Conservation (phyloP, 2,113 vertebrate species). For the Sinosuthora webbiana region DNA sequence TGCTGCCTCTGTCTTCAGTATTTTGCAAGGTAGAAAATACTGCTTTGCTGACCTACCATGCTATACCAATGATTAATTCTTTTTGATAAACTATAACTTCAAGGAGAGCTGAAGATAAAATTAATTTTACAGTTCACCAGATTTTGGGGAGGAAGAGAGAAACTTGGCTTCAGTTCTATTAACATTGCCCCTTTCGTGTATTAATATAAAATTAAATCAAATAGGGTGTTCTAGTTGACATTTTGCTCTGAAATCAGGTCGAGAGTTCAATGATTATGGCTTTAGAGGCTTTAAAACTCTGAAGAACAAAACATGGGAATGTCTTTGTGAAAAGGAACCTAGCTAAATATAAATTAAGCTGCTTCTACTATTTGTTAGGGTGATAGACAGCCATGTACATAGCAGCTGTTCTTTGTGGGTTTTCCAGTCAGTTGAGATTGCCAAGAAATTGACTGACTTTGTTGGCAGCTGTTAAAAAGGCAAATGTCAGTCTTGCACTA, state of each 20-base stretch:
- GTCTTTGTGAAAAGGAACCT: not conserved
- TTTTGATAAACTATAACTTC: constrained; percentile 4
- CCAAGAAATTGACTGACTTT: not conserved
- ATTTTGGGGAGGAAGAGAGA: not conserved
- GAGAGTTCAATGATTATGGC: not conserved
- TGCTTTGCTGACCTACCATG: not conserved
- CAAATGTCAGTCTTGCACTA: not conserved
- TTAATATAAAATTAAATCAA: not conserved
- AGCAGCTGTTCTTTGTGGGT: not conserved
- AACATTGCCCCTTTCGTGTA: not conserved
- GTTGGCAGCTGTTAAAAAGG: not conserved
- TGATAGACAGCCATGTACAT: not conserved
- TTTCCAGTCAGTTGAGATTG: not conserved
- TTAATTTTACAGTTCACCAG: constrained; percentile 39
- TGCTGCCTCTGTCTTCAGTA: not conserved
- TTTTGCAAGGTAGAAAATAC: not conserved
- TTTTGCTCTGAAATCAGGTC: not conserved
- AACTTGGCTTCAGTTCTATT: constrained; percentile 28
- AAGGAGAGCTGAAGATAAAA: not conserved
- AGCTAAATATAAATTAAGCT: not conserved
- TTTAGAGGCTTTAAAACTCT: not conserved
- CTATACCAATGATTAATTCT: not conserved
- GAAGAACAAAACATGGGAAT: not conserved
- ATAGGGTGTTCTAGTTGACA: not conserved
- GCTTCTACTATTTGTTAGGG: not conserved